Percentiles rank a stretch among this genome's conserved stretches.
These are phyloP conservation scores for Pelmatolapia mariae DNA, from an alignment of 2,113 vertebrate species.

Conservation along the genomic window DNA sequence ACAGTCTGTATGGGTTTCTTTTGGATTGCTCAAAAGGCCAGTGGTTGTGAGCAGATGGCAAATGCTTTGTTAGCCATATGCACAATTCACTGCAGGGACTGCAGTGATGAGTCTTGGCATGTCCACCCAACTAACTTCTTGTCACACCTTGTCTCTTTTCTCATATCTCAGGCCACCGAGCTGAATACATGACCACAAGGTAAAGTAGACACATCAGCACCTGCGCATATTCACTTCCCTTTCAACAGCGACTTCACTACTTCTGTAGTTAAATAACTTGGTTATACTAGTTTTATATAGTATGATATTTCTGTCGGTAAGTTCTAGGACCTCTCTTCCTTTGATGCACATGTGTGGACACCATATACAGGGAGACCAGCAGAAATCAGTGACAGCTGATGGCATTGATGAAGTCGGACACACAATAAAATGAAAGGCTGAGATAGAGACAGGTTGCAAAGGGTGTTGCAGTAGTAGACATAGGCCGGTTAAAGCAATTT, in stretches of 20 bases:
- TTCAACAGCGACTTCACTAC: neutral
- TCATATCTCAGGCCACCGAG: slow-evolving; percentile 83
- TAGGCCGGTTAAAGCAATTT: neutral
- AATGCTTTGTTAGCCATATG: slow-evolving; percentile 41
- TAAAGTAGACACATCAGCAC: slow-evolving; percentile 59
- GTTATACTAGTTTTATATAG: neutral
- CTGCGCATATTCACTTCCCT: neutral
- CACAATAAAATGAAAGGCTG: fast-evolving
- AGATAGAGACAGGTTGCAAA: neutral
- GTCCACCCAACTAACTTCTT: slow-evolving; percentile 13
- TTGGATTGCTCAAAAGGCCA: slow-evolving; percentile 8
- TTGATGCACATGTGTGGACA: neutral
- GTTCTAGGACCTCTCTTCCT: neutral
- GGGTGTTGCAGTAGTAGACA: fast-evolving
- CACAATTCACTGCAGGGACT: slow-evolving; percentile 24
- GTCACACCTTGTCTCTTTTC: slow-evolving; percentile 20
- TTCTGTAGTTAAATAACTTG: neutral
- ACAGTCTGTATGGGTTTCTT: neutral
- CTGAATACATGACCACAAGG: slow-evolving; percentile 98
- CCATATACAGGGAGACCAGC: neutral
- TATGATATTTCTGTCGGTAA: neutral
- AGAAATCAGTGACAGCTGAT: neutral
- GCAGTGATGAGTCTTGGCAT: slow-evolving; percentile 20
- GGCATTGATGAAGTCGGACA: neutral
- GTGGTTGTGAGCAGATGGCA: slow-evolving; percentile 48